phyloP scores from a whole-genome alignment of 2,888 invertebrate species.

The Parascotia fuliginaria region DNA sequence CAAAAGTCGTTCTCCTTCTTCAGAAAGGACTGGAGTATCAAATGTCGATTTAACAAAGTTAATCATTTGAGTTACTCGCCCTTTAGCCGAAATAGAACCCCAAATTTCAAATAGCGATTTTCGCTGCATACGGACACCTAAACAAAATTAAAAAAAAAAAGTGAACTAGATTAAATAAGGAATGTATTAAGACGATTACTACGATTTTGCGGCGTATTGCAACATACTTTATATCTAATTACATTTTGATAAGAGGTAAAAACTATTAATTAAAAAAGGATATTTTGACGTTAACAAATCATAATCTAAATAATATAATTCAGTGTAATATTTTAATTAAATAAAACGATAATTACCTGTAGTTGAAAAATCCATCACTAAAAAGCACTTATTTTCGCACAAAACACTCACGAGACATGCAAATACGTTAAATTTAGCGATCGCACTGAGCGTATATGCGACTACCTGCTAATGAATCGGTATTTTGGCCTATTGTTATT shows the following conservation, averaged over 20 bases:
- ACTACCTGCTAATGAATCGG: background rate
- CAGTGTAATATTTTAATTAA: too few species aligned
- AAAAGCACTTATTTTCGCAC: background rate
- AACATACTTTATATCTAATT: too few species aligned
- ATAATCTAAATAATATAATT: too few species aligned
- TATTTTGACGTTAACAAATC: too few species aligned
- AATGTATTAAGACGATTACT: background rate
- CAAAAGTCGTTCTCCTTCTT: constrained; percentile 6
- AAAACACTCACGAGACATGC: background rate
- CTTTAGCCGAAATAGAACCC: constrained; percentile 16
- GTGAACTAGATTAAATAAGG: constrained; percentile 1
- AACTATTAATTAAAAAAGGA: too few species aligned
- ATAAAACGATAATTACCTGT: background rate
- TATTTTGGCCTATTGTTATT: background rate
- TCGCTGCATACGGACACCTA: constrained; percentile 14
- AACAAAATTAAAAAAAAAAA: background rate
- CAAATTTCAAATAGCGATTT: constrained; percentile 13
- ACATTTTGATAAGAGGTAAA: too few species aligned
- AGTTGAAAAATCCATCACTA: background rate
- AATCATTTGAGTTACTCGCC: constrained; percentile 14
- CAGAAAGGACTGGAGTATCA: background rate
- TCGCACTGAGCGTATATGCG: background rate
- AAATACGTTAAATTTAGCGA: background rate
- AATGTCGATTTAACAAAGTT: constrained; percentile 11
- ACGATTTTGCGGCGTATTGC: background rate